Conservation (phyloP, 2,113 vertebrate species). For the Cynocephalus volans region DNA sequence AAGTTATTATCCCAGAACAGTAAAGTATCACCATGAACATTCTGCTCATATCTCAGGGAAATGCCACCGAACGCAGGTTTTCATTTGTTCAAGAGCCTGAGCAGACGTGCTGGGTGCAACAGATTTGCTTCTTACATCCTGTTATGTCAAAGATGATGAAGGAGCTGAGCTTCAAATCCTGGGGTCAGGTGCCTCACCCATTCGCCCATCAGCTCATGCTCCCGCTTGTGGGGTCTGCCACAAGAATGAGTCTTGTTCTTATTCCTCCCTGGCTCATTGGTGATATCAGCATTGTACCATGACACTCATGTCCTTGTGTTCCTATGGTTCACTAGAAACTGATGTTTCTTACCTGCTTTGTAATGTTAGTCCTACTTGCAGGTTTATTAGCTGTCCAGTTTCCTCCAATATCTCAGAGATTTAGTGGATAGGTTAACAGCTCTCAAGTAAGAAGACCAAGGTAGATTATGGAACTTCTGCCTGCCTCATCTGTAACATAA, state of each 20-base stretch:
- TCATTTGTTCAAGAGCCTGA: background rate
- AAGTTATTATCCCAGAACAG: background rate
- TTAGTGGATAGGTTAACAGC: background rate
- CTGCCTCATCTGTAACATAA: background rate
- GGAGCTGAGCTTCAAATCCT: background rate
- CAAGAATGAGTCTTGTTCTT: background rate
- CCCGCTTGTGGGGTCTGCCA: background rate
- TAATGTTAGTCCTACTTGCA: background rate
- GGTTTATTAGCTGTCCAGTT: background rate
- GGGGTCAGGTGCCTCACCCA: background rate
- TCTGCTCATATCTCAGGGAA: background rate
- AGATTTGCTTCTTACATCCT: background rate
- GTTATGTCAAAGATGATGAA: background rate
- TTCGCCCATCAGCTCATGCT: no score
- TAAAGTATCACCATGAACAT: background rate
- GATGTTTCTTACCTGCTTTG: background rate
- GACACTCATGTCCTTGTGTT: background rate
- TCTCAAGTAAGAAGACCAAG: background rate
- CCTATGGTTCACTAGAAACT: background rate
- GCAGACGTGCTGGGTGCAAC: background rate
- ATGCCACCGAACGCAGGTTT: background rate
- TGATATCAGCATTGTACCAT: background rate
- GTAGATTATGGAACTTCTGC: background rate
- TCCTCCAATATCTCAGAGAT: background rate
- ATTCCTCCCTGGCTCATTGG: no score